A percentile compares a stretch with the other conserved stretches of the same genome.
These are phyloP conservation scores for Drosophila pseudoananassae DNA, from an alignment of 1,140 invertebrate species.

Conservation along the genomic window DNA sequence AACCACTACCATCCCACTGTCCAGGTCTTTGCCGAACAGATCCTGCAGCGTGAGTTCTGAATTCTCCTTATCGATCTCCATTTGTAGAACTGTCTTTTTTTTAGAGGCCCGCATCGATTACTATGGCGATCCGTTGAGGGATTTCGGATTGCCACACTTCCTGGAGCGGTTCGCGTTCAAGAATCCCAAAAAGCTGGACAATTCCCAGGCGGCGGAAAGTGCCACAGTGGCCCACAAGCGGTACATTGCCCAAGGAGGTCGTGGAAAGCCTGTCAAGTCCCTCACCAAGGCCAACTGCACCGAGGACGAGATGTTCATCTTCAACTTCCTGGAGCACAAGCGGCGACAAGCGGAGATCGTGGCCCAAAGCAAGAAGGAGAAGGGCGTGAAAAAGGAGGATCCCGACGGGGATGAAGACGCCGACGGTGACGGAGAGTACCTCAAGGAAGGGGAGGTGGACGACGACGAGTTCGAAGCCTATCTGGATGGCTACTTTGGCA, in stretches of 20 bases:
- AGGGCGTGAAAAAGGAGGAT: constrained; percentile 50
- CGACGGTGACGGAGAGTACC: constrained; percentile 82
- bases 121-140: constrained; percentile 95
- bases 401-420: constrained; percentile 57
- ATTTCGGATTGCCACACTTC: constrained; percentile 95
- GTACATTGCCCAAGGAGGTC: constrained; percentile 65
- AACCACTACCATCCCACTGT: constrained; percentile 96
- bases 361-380: constrained; percentile 55
- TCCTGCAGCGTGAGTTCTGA: constrained; percentile 88
- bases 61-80: not conserved
- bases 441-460: constrained; percentile 91
- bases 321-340: constrained; percentile 83
- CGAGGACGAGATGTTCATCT: constrained; percentile 83
- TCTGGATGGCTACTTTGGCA: constrained; percentile 87
- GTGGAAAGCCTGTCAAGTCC: constrained; percentile 69
- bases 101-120: constrained; percentile 91
- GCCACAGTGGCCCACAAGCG: constrained; percentile 58
- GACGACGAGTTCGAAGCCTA: constrained; percentile 95
- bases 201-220: constrained; percentile 80
- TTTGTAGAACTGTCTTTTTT: constrained; percentile 32
- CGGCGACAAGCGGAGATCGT: constrained; percentile 66
- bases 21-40: constrained; percentile 92
- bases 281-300: constrained; percentile 73
- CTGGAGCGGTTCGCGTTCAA: constrained; percentile 97
- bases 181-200: constrained; percentile 93